Evolutionary conservation across 2,113 vertebrate species (phyloP), one percentile per base, ranked within the genome.

Genomic region (Hemicordylus capensis): DNA sequence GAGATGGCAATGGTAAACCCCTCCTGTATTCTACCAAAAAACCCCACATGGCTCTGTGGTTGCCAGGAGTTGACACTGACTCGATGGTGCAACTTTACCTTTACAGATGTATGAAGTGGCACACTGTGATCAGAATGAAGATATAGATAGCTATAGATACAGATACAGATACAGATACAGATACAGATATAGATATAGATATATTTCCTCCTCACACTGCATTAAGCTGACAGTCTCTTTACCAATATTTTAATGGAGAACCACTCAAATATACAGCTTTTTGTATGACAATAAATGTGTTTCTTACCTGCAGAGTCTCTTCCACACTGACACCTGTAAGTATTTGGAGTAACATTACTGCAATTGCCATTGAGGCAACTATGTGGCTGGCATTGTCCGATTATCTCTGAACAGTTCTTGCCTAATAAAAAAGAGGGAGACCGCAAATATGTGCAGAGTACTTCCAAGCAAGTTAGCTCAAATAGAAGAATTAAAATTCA

Each of bases 361-460:
- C 95, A 97, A 26, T 93, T 95, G 31, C 97, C 97, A 81, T 95
- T 91, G 90, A 93, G 85, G 94, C 95, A 98, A 0, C 88, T 69
- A 88, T 92, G 90, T 28, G 77, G 70, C 81, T 95, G 92, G 91
- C 95, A 97, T 42, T 97, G 96, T 31, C 95, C 96, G 84, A 95
- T 86, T 56, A 97, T 89, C 95, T 98, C 96, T 64, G 96, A 96
- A 92, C 96, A 98, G 91, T 97, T 97, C 84, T 94, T 93, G 34
- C 96, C 97, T 98, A n/a, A 88, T 84, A 39, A 73, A 94, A 85
- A 26, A 8, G 48, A 84, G 74, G 54, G 26, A 90, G 69, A 82
- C n/a, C n/a, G n/a, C n/a, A n/a, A n/a, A n/a, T n/a, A n/a, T n/a
- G n/a, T n/a, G n/a, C n/a, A n/a, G 2, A 72, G 63, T 6, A 70